Conservation (phyloP, 2,888 invertebrate species). For the Habrosyne pyritoides region DNA sequence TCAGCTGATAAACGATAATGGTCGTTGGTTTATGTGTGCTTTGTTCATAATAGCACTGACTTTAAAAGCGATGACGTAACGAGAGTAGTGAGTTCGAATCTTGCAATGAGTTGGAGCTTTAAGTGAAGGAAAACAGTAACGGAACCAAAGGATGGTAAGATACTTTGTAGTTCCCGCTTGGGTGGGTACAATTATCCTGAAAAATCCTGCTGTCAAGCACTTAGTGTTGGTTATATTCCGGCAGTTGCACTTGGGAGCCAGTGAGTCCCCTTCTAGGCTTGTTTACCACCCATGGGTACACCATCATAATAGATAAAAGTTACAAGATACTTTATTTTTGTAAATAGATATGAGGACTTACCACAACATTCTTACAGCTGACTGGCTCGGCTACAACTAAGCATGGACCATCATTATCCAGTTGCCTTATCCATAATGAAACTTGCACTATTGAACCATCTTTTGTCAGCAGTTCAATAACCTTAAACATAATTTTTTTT, state of each 20-base stretch:
- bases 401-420: conserved; percentile 83
- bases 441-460: conserved; percentile 83
- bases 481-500: conserved; percentile 58
- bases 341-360: conserved; percentile 54
- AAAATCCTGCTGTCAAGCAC: too few species aligned
- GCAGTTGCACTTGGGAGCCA: too few species aligned
- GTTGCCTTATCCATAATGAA: conserved; percentile 85
- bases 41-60: not conserved
- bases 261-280: too few species aligned
- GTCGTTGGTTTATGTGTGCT: not conserved
- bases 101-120: too few species aligned
- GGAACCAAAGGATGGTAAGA: too few species aligned
- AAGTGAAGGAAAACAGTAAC: too few species aligned
- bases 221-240: too few species aligned
- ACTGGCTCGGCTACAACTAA: conserved; percentile 87
- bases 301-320: too few species aligned
- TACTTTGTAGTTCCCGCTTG: too few species aligned
- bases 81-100: not conserved
- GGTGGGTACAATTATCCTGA: too few species aligned
- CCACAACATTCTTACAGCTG: conserved; percentile 83
- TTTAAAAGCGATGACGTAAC: not conserved
- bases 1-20: conserved; percentile 49
- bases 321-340: too few species aligned
- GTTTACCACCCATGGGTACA: too few species aligned
- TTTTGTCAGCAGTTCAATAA: conserved; percentile 85